Evolutionary conservation across 1,140 invertebrate genomes (phyloP).

Genomic region (Scylla paramamosain): DNA sequence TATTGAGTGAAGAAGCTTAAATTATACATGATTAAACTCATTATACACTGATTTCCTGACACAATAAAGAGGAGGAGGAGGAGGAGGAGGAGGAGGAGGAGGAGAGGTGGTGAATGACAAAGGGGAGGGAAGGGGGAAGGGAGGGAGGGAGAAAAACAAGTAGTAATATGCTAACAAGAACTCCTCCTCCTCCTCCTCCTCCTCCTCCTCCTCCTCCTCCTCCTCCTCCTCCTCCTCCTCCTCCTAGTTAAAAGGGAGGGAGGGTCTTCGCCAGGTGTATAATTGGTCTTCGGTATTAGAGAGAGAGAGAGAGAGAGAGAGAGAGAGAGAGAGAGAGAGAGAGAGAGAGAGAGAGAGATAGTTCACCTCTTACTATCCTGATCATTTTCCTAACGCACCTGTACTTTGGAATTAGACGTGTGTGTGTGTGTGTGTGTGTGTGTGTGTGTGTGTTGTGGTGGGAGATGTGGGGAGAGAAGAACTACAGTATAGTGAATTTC

Average conservation of each 20-base stretch:
- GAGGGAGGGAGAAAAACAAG: not conserved
- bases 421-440: conserved; percentile 38
- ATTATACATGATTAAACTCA: no score
- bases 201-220: conserved; percentile 21
- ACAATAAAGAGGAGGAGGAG: conserved; percentile 4
- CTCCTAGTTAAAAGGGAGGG: not conserved
- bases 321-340: not conserved
- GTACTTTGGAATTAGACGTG: not conserved
- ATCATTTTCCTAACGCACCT: no score
- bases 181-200: not conserved
- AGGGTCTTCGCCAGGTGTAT: no score
- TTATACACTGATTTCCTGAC: no score
- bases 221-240: conserved; percentile 27
- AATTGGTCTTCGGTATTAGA: no score
- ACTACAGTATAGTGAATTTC: no score
- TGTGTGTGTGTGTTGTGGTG: not conserved
- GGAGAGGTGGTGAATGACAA: not conserved
- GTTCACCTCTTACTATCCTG: not conserved
- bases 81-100: conserved; percentile 35
- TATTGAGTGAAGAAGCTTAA: not conserved
- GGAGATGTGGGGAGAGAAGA: not conserved
- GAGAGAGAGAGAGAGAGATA: not conserved
- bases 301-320: no score
- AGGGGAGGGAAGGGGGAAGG: not conserved
- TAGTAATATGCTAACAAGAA: not conserved